Evolutionary conservation across 2,797 vertebrate species (phyloP).

Genomic region (Microchirus variegatus): DNA sequence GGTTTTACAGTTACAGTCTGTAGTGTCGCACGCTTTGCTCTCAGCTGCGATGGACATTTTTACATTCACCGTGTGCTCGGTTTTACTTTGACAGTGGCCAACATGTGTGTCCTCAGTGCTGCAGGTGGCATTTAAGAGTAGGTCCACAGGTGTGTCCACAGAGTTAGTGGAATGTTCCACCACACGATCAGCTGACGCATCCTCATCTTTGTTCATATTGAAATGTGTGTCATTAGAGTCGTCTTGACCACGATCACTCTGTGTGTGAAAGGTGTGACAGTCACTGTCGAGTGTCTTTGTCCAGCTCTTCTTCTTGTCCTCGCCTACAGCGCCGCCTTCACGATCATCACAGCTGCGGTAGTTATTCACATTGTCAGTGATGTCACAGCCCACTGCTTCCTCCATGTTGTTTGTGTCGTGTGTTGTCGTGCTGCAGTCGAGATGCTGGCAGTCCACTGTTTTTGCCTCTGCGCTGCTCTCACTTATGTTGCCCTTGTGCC

Average conservation of each 20-base stretch:
- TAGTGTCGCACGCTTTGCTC: background rate
- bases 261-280: slow-evolving; percentile 14
- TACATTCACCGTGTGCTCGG: background rate
- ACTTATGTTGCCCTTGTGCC: background rate
- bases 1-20: slow-evolving; percentile 4
- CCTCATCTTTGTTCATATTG: background rate
- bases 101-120: slow-evolving; percentile 8
- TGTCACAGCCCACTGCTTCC: slow-evolving; percentile 7
- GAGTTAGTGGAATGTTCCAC: no score
- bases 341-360: slow-evolving; percentile 10
- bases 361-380: slow-evolving; percentile 6
- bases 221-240: background rate
- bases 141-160: slow-evolving; percentile 1
- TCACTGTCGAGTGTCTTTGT: slow-evolving; percentile 6
- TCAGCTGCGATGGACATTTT: background rate
- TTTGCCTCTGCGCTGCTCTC: slow-evolving; percentile 10
- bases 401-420: background rate
- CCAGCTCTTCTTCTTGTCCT: background rate
- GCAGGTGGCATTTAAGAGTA: slow-evolving; percentile 2
- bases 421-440: slow-evolving; percentile 17
- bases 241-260: background rate
- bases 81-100: slow-evolving; percentile 18
- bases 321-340: background rate
- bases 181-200: background rate
- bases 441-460: slow-evolving; percentile 7